Base-by-base conservation (phyloP, 2,797 vertebrate genomes). In the Sebastes baramenuke region DNA sequence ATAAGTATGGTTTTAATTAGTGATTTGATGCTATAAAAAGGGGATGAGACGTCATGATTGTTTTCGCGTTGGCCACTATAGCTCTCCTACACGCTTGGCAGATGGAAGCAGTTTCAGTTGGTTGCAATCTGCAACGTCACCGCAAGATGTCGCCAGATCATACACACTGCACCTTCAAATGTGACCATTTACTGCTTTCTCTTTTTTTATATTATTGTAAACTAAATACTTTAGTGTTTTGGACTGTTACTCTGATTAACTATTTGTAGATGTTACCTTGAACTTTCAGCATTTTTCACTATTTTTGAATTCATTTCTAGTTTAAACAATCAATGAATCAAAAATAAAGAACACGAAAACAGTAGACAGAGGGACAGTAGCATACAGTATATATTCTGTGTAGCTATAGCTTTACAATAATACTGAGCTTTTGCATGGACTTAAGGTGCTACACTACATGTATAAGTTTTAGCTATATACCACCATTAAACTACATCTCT, bases 321-420 rank as follows among this genome's bases (percentile, higher is more conserved):
- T 49, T 49, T 49, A 18, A 18, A 46, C 16, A 49, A 20, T 49
- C 46, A 49, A 49, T 49, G 18, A 49, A 49, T 49, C 7, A 49
- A 49, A 2, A 20, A 49, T n/a, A 20, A 49, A 49, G 3, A 46
- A 49, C 0, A 46, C 0, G 0, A 20, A 11, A n/a, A n/a, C 5
- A n/a, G 29, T n/a, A 2, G 18, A 0, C 29, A 32, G 29, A 6
- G 8, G 18, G 9, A 60, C 8, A 30, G 27, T 20, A 13, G 22
- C 55, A 49, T 49, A 49, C 18, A 49, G 18, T 20, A 49, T 49
- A 0, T 20, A 20, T 20, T 0, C 7, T 20, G 42, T 49, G 42
- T 49, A 49, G 42, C 42, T 49, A 49, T 4, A 49, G 16, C 16
- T 49, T 49, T 49, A 49, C 0, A 49, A 49, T 49, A 49, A 49